Base-by-base conservation (phyloP, 2,888 invertebrate genomes). In the Diachrysia chrysitis region DNA sequence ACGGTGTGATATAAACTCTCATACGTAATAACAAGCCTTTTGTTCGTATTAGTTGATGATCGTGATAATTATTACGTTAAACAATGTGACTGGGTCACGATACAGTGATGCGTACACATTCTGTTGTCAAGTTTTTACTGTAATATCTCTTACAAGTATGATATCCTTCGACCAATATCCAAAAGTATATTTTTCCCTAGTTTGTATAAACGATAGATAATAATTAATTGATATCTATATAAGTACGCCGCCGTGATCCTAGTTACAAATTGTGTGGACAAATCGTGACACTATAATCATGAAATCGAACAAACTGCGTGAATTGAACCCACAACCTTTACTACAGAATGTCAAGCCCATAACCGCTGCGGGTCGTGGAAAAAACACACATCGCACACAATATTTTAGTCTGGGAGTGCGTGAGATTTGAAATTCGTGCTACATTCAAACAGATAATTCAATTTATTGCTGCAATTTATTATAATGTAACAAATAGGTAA, bases 61-160 rank as follows among this genome's bases (percentile, higher is more conserved):
- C 76, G 78, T 76, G 71, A 81, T 83, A 87, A 87, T 88, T 88
- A 87, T 77, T 60, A 54, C 57, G 60, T 65, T 63, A 72, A 78
- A 87, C 85, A 88, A 88, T 89, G 85, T 76, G 71, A 73, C 58
- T 62, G 77, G 82, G 83, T 83, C 87, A 87, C 84, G 83, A 86
- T 85, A 76, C 55, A 67, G 76, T 76, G 69, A 66, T 71, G 59
- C 58, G 71, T 82, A 80, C 79, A 76, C 80, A 81, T 83, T 81
- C 74, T 74, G 81, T 77, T 72, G 69, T 66, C 71, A 67, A 62
- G 61, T 67, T 55, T 29, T 5, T 25, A 53, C 57, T 64, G 42
- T 66, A 71, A 73, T 58, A 14, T 53, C 23, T 62, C 23, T 57
- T 55, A 37, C 54, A 14, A 58, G 12, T 10, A n/a, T n/a, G n/a